These are phyloP conservation scores for Mimachlamys varia DNA, from an alignment of 2,888 invertebrate species.

Conservation along the genomic window DNA sequence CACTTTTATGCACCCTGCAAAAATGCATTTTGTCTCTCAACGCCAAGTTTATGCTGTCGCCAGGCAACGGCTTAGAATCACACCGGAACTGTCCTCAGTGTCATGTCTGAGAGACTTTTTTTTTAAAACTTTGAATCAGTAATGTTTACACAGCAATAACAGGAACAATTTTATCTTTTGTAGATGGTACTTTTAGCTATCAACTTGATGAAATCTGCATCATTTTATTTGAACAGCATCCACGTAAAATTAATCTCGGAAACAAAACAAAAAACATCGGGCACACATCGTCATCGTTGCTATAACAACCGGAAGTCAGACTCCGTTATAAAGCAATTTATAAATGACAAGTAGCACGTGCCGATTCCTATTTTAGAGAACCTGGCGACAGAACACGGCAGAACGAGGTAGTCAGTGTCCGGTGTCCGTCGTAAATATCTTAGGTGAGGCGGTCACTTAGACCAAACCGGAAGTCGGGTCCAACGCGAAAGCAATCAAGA, in stretches of 20 bases:
- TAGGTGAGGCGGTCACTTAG: not conserved
- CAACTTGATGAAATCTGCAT: not conserved
- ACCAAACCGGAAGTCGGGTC: not conserved
- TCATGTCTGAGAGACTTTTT: not conserved
- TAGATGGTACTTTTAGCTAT: not conserved
- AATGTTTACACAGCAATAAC: not conserved
- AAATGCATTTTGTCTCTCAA: not conserved
- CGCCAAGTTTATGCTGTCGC: not conserved
- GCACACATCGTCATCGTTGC: conserved; percentile 4
- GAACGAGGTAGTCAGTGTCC: not conserved
- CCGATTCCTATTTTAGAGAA: not conserved
- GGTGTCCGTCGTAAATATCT: not conserved
- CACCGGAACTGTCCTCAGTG: not conserved
- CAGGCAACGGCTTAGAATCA: not conserved
- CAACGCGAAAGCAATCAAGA: not conserved
- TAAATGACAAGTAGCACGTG: not conserved
- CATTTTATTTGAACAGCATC: not conserved
- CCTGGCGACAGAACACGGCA: not conserved
- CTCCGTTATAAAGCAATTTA: not conserved
- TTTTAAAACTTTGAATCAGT: not conserved
- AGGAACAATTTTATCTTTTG: not conserved
- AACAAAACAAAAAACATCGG: not conserved
- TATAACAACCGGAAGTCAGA: not conserved
- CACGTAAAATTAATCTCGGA: not conserved
- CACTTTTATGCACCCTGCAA: not conserved